phyloP scores from a whole-genome alignment of 2,888 invertebrate genomes.

The Loripinus fragilis region DNA sequence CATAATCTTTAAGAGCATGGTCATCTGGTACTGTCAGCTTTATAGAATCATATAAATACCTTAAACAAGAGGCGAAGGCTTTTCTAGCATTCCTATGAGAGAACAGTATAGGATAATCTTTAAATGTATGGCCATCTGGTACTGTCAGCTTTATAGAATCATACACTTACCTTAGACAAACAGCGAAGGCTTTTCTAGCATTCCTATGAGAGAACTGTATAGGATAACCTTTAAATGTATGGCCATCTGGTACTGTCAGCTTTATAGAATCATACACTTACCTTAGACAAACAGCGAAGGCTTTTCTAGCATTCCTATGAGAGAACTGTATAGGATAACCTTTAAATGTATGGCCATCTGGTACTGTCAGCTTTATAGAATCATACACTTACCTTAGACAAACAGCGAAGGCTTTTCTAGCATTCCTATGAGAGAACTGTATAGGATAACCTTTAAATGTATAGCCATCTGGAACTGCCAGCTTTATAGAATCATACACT shows the following conservation, averaged over 20 bases:
- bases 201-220: constrained; percentile 83
- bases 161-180: constrained; percentile 82
- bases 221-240: constrained; percentile 84
- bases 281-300: constrained; percentile 81
- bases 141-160: constrained; percentile 81
- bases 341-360: constrained; percentile 84
- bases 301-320: constrained; percentile 81
- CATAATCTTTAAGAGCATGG: constrained; percentile 84
- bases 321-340: constrained; percentile 83
- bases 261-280: constrained; percentile 82
- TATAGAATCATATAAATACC: constrained; percentile 83
- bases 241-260: constrained; percentile 82
- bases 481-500: constrained; percentile 81
- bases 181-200: constrained; percentile 79
- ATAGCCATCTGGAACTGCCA: constrained; percentile 83
- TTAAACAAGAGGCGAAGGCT: constrained; percentile 81
- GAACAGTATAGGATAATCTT: constrained; percentile 83
- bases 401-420: constrained; percentile 78
- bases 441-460: constrained; percentile 84
- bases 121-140: constrained; percentile 84
- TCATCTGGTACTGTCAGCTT: constrained; percentile 82
- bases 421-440: constrained; percentile 83
- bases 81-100: constrained; percentile 82
- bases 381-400: constrained; percentile 82
- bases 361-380: constrained; percentile 81